These are phyloP conservation scores for Clarias batrachus DNA, from an alignment of 2,113 vertebrate species.

Conservation along the genomic window DNA sequence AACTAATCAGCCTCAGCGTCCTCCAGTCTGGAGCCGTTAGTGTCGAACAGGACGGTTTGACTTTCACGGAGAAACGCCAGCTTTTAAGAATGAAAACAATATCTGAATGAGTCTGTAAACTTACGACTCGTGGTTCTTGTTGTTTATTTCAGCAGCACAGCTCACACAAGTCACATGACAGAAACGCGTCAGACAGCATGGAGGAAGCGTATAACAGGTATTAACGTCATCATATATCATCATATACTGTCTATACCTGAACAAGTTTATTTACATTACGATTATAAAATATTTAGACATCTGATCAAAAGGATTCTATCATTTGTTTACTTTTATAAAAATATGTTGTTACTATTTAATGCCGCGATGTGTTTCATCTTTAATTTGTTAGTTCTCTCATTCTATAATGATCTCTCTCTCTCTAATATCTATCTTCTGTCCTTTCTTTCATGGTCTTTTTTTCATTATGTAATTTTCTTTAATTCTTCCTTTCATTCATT, in stretches of 20 bases:
- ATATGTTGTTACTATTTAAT: neutral
- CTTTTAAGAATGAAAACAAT: neutral
- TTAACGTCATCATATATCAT: constrained; percentile 26
- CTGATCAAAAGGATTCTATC: too few relatives aligned
- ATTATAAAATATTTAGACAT: too few relatives aligned
- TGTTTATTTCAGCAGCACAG: constrained; percentile 70
- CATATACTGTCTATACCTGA: neutral
- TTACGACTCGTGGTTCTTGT: neutral
- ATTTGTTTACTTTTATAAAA: neutral
- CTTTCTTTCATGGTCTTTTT: too few relatives aligned
- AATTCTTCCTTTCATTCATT: too few relatives aligned
- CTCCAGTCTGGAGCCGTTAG: neutral
- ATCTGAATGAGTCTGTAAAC: neutral
- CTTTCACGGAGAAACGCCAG: neutral
- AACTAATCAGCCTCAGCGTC: neutral
- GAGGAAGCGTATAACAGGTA: constrained; percentile 76
- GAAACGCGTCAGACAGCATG: constrained; percentile 66
- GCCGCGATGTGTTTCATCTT: neutral
- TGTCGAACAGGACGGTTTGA: neutral
- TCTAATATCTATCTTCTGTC: too few relatives aligned
- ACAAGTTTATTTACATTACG: too few relatives aligned
- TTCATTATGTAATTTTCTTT: too few relatives aligned
- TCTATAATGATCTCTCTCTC: too few relatives aligned
- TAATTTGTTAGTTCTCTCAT: too few relatives aligned
- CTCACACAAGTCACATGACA: constrained; percentile 62